Evolutionary conservation across 2,888 invertebrate genomes (phyloP).

Genomic region (Agrypnus murinus): DNA sequence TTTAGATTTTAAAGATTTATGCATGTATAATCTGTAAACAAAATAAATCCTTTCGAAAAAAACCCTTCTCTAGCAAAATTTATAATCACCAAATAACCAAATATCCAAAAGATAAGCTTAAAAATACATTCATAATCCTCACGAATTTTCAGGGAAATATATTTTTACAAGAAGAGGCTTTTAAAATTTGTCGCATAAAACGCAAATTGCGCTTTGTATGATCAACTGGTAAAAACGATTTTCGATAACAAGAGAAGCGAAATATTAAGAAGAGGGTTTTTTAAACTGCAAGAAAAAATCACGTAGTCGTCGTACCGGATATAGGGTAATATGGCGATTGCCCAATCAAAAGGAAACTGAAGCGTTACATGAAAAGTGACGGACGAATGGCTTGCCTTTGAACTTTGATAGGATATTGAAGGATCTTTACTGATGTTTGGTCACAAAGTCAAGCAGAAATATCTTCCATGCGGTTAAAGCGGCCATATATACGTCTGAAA

Average conservation of each 20-base stretch:
- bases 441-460: constrained; percentile 51
- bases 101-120: too few relatives aligned
- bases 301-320: constrained; percentile 30
- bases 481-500: constrained; percentile 29
- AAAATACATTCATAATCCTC: too few relatives aligned
- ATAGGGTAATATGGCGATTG: constrained; percentile 48
- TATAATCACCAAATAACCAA: too few relatives aligned
- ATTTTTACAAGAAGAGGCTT: too few relatives aligned
- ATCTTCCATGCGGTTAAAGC: constrained; percentile 45
- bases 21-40: too few relatives aligned
- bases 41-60: too few relatives aligned
- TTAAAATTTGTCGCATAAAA: too few relatives aligned
- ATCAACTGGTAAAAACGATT: not conserved
- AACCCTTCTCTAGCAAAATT: too few relatives aligned
- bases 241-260: constrained; percentile 18
- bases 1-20: too few relatives aligned
- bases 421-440: constrained; percentile 49
- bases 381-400: constrained; percentile 48
- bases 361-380: constrained; percentile 44
- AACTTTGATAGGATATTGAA: constrained; percentile 51
- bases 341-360: constrained; percentile 48
- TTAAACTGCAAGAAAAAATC: constrained; percentile 21
- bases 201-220: too few relatives aligned
- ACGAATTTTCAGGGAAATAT: too few relatives aligned
- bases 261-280: constrained; percentile 28